phyloP scores from a whole-genome alignment of 2,113 vertebrate species.

The Hylia prasina region DNA sequence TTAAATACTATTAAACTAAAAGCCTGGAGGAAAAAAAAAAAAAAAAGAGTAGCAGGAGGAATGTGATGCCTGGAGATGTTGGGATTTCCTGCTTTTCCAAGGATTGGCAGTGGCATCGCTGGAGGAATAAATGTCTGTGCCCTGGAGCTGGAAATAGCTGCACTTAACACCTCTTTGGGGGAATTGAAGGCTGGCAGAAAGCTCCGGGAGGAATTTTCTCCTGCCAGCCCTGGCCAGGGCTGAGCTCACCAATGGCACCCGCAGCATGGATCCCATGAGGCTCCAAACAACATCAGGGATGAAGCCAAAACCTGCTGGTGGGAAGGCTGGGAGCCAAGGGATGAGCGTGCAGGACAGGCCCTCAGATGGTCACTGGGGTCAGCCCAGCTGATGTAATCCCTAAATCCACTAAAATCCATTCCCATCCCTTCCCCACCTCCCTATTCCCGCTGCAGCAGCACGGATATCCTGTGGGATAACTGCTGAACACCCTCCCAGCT shows the following conservation, averaged over 20 bases:
- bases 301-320: accelerated
- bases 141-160: neutral
- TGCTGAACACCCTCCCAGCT: accelerated
- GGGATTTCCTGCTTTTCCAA: neutral
- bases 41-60: neutral
- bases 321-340: neutral
- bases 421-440: neutral
- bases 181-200: neutral
- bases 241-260: accelerated
- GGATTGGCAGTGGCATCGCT: neutral
- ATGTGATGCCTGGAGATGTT: neutral
- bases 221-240: neutral
- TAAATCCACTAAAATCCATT: neutral
- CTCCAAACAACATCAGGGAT: neutral
- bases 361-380: accelerated
- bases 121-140: neutral
- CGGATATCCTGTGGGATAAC: accelerated
- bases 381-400: neutral
- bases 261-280: accelerated
- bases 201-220: neutral
- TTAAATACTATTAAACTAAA: neutral
- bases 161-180: neutral
- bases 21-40: neutral
- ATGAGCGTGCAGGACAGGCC: neutral
- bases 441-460: neutral